Evolutionary conservation across 2,888 invertebrate genomes (phyloP), one percentile per base, ranked within the genome.

Genomic region (Ophion slaviceki): DNA sequence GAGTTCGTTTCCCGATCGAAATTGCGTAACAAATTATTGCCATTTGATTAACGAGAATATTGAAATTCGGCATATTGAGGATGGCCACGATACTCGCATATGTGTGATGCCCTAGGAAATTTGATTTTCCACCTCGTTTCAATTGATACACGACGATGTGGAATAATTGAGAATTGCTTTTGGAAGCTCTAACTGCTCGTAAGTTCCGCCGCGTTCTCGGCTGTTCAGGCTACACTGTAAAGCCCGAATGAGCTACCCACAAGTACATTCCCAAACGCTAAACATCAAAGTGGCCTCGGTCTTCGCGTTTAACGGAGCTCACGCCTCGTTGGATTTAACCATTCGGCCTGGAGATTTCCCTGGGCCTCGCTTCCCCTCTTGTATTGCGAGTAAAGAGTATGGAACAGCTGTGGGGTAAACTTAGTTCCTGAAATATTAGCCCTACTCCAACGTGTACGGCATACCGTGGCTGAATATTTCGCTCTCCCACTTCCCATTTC

Each of bases 261-360:
- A 24, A 76, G 67, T 82, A 76, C 61, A 70, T 71, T 72, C 53
- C 82, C 71, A 67, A 80, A 85, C 61, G 67, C 67, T 67, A 72
- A 82, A 80, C 76, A 85, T 85, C 85, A 82, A 85, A 85, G 82
- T 68, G 61, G 53, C 36, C 36, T 36, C 64, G 57, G 40, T 32
- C 71, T 76, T 72, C 67, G 61, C 32, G 78, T 24, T 82, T 47
- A 76, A 14, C 45, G 57, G 61, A 17, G 10, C 32, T 78, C 74
- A 17, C 47, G 80, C 80, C 76, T 76, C 82, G 40, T 61, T 82
- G 85, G 57, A 75, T 57, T 59, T n/a, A 57, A 80, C 45, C 68
- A 77, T 81, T 72, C 59, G 62, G 11, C 47, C 66, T 28, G 4
- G 53, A 71, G 61, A 67, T 84, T 75, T 77, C 57, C 62, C 20